phyloP scores from a whole-genome alignment of 2,113 vertebrate genomes.

The Catharus fuscescens region DNA sequence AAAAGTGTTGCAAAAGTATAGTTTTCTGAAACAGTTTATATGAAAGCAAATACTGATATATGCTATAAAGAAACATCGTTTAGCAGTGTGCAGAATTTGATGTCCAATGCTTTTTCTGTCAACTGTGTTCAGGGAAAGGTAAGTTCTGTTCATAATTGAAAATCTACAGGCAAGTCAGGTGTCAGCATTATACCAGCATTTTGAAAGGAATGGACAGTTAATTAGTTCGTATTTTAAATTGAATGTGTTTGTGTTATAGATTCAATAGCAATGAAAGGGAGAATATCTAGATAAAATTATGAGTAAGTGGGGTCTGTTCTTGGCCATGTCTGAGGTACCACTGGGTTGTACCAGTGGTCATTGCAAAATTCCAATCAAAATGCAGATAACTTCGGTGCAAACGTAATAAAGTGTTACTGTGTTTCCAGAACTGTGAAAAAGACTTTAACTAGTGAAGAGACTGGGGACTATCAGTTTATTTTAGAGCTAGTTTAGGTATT shows the following conservation, averaged over 20 bases:
- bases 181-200: slow-evolving; percentile 53
- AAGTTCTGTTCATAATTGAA: slow-evolving; percentile 51
- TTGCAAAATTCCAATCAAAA: slow-evolving; percentile 58
- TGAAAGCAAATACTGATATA: slow-evolving; percentile 2
- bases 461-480: slow-evolving; percentile 60
- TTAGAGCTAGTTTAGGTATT: slow-evolving; percentile 62
- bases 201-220: slow-evolving; percentile 58
- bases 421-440: slow-evolving; percentile 56
- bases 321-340: neutral
- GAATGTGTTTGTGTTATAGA: slow-evolving; percentile 53
- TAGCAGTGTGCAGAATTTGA: slow-evolving; percentile 20
- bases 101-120: neutral
- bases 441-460: slow-evolving; percentile 33
- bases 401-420: slow-evolving; percentile 45
- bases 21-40: neutral
- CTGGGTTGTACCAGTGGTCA: neutral
- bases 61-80: neutral
- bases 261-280: slow-evolving; percentile 43
- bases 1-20: neutral
- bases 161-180: slow-evolving; percentile 65
- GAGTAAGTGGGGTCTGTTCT: neutral
- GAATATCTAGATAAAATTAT: slow-evolving; percentile 37
- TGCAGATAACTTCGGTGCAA: slow-evolving; percentile 39
- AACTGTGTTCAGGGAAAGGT: slow-evolving; percentile 28
- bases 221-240: slow-evolving; percentile 68